phyloP scores from a whole-genome alignment of 1,140 invertebrate genomes.

The Glossosoma conforme region DNA sequence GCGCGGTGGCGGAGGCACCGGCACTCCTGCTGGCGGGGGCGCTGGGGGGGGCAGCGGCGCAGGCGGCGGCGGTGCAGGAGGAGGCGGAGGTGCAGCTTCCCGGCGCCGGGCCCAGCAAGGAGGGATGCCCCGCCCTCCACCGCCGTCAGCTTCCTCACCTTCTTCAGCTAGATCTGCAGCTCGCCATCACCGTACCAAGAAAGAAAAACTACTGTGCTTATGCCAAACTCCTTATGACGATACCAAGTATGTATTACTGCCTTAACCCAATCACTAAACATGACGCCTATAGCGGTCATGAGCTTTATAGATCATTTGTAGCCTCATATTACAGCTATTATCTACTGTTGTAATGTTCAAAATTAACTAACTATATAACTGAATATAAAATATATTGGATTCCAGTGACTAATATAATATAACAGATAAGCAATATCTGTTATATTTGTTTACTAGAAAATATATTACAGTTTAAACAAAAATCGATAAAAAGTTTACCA shows the following conservation, averaged over 20 bases:
- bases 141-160: slow-evolving; percentile 30
- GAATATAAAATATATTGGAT: too few relatives aligned
- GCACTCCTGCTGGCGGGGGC: neutral
- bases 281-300: too few relatives aligned
- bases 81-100: neutral
- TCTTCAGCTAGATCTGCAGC: too few relatives aligned
- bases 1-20: slow-evolving; percentile 39
- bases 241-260: slow-evolving; percentile 61
- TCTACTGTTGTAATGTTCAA: too few relatives aligned
- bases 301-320: too few relatives aligned
- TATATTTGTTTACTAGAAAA: too few relatives aligned
- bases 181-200: slow-evolving; percentile 53
- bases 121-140: slow-evolving; percentile 15
- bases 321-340: too few relatives aligned
- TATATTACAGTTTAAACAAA: too few relatives aligned
- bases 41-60: slow-evolving; percentile 11
- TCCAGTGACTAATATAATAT: too few relatives aligned
- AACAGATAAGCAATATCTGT: too few relatives aligned
- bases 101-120: neutral
- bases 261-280: neutral
- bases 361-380: too few relatives aligned
- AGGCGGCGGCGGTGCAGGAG: slow-evolving; percentile 35
- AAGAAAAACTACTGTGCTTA: slow-evolving; percentile 86
- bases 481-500: too few relatives aligned
- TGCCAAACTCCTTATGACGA: slow-evolving; percentile 95